Percentiles rank a stretch among this genome's conserved stretches.
Evolutionary conservation across 1,140 invertebrate genomes (phyloP).

Genomic region (Steinernema feltiae): DNA sequence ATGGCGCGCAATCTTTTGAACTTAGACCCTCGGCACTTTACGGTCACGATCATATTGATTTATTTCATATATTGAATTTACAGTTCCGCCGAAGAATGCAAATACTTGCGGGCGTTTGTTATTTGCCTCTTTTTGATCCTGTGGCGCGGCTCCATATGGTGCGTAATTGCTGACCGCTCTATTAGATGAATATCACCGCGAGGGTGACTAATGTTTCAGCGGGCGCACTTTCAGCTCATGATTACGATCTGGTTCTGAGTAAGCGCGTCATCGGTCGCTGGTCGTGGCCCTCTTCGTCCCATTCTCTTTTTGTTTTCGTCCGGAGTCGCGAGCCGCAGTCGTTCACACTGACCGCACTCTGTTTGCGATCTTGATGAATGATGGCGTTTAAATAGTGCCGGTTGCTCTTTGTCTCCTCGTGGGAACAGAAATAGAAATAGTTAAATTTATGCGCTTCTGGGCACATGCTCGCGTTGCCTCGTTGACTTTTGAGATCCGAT

Average conservation of each 20-base stretch:
- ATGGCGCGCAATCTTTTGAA: too few relatives aligned
- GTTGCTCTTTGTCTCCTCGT: background rate
- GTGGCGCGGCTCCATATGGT: background rate
- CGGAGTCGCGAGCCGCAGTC: background rate
- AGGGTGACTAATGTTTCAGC: too few relatives aligned
- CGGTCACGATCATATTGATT: background rate
- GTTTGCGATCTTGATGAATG: background rate
- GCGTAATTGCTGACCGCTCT: too few relatives aligned
- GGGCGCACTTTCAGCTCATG: background rate
- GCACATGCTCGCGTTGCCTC: background rate
- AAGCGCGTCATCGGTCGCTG: background rate
- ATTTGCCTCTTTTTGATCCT: background rate
- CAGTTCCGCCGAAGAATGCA: too few relatives aligned
- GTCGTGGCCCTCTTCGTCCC: background rate
- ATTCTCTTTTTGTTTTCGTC: background rate
- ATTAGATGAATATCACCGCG: too few relatives aligned
- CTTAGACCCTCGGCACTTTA: too few relatives aligned
- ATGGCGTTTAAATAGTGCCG: slow-evolving; percentile 15
- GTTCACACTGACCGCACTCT: background rate
- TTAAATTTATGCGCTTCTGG: background rate
- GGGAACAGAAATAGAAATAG: background rate
- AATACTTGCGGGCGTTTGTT: background rate
- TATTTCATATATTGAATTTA: background rate
- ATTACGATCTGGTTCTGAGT: background rate
- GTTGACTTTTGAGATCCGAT: background rate